phyloP scores from a whole-genome alignment of 1,140 invertebrate genomes.

The Heliconius nattereri region DNA sequence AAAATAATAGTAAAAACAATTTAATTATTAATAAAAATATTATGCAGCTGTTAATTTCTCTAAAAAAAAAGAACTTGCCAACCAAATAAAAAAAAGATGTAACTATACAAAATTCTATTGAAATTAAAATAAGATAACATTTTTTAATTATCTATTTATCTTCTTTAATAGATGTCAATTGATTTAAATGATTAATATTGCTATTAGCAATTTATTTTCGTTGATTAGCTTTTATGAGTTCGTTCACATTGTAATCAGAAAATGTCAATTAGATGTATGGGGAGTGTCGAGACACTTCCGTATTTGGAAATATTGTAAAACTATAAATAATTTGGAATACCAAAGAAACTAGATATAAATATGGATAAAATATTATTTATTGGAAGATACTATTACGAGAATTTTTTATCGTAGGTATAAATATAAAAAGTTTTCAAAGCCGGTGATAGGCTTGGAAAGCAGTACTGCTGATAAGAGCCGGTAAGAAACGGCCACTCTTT shows the following conservation, averaged over 20 bases:
- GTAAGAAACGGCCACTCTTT: no score
- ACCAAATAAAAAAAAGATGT: not conserved
- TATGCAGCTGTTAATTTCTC: not conserved
- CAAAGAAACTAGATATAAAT: not conserved
- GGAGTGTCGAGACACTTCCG: not conserved
- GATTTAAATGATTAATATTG: not conserved
- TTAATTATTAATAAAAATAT: not conserved
- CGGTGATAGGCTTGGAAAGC: no score
- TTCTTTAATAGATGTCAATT: constrained; percentile 8
- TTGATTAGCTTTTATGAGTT: constrained; percentile 5
- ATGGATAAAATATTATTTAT: not conserved
- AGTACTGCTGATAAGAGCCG: no score
- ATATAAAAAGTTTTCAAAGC: no score
- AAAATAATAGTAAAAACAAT: not conserved
- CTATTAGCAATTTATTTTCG: not conserved
- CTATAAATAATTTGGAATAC: not conserved
- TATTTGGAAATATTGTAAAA: not conserved
- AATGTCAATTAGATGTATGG: not conserved
- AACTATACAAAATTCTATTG: not conserved
- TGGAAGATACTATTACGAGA: no score
- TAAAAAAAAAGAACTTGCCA: not conserved
- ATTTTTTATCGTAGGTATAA: no score
- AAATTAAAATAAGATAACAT: constrained; percentile 1
- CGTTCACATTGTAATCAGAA: constrained; percentile 5
- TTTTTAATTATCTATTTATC: not conserved